phyloP scores from a whole-genome alignment of 64 coral and sea anemone genomes.

The Platygyra sinensis region DNA sequence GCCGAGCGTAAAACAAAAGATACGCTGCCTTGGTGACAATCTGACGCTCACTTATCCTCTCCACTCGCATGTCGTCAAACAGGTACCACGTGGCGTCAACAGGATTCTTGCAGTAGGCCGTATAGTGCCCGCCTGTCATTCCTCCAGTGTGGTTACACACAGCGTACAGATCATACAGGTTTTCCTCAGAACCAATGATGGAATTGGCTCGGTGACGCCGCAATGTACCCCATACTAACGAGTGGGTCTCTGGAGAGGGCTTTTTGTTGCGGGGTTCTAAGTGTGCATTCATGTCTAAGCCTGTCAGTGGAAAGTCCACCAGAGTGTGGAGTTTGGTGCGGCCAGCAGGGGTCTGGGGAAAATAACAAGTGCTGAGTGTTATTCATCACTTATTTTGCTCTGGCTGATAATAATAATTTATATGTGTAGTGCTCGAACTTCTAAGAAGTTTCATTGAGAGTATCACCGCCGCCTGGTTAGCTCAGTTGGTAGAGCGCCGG shows the following conservation, averaged over 20 bases:
- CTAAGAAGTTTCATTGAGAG: no score
- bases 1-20: slow-evolving; percentile 87
- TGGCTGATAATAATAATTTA: background rate
- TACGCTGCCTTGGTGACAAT: slow-evolving; percentile 81
- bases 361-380: background rate
- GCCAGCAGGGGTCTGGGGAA: slow-evolving; percentile 59
- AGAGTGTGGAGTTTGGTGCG: slow-evolving; percentile 86
- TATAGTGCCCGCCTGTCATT: slow-evolving; percentile 92
- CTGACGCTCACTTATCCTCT: slow-evolving; percentile 42
- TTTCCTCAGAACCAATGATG: slow-evolving; percentile 50
- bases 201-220: slow-evolving; percentile 49
- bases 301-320: slow-evolving; percentile 72
- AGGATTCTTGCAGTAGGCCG: slow-evolving; percentile 91
- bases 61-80: slow-evolving; percentile 85
- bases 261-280: slow-evolving; percentile 71
- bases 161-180: slow-evolving; percentile 87
- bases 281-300: slow-evolving; percentile 80
- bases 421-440: background rate
- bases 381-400: background rate
- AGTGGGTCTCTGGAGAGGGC: slow-evolving; percentile 31
- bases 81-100: slow-evolving; percentile 76
- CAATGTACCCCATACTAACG: slow-evolving; percentile 67
- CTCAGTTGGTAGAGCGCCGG: no score
- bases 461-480: no score
- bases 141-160: slow-evolving; percentile 91